Percentiles rank a stretch among this genome's conserved stretches.
These are phyloP conservation scores for Psittacara wagleri DNA, from an alignment of 2,113 vertebrate genomes.

Conservation along the genomic window DNA sequence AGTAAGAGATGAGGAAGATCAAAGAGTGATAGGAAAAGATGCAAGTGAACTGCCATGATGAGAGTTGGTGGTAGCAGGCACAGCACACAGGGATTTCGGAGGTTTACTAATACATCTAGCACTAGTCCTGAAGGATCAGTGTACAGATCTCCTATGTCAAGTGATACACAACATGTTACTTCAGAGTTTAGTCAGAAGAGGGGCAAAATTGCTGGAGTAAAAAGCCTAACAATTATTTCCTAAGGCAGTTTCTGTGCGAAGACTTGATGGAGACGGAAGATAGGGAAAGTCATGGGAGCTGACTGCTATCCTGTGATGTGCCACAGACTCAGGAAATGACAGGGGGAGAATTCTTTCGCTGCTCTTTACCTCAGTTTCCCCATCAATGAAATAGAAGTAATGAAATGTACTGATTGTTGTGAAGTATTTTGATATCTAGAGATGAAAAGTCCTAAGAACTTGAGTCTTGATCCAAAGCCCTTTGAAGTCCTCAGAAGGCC, in stretches of 20 bases:
- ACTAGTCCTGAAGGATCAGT: not conserved
- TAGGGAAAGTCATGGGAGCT: not conserved
- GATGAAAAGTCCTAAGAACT: slow-evolving; percentile 59
- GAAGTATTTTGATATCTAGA: slow-evolving; percentile 54
- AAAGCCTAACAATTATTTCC: not conserved
- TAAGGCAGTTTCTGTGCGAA: not conserved
- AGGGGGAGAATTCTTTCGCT: not conserved
- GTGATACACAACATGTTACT: not conserved
- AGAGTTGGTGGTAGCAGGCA: not conserved
- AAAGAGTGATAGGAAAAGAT: slow-evolving; percentile 12
- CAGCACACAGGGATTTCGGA: not conserved
- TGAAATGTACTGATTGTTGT: slow-evolving; percentile 37
- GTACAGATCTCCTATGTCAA: not conserved
- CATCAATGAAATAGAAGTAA: slow-evolving; percentile 22
- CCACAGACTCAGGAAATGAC: not conserved
- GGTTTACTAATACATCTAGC: not conserved
- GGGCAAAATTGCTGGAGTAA: not conserved
- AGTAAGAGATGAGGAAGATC: slow-evolving; percentile 30
- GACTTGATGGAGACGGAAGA: not conserved
- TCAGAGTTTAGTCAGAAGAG: not conserved
- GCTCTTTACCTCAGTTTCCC: slow-evolving; percentile 15
- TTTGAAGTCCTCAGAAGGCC: slow-evolving; percentile 53
- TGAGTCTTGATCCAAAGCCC: slow-evolving; percentile 15
- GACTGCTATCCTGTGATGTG: not conserved
- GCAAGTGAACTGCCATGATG: not conserved